Conservation (phyloP, 1,140 invertebrate species). For the Amphibalanus amphitrite region DNA sequence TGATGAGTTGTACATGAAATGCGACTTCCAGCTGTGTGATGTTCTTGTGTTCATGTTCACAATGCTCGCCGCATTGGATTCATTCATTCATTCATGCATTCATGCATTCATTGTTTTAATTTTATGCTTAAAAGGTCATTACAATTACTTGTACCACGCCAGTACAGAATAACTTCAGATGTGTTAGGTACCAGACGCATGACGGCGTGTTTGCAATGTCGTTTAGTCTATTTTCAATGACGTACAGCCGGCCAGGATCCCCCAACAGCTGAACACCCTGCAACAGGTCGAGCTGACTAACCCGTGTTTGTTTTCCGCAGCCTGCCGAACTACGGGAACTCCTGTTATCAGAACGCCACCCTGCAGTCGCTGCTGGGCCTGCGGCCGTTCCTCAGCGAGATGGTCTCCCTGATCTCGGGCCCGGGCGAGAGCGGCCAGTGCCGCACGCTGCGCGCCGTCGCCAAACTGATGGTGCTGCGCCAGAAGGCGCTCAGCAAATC, state of each 20-base stretch:
- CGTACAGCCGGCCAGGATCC: no score
- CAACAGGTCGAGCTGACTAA: no score
- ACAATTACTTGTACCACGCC: no score
- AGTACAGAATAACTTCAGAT: no score
- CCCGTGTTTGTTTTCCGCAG: constrained; percentile 4
- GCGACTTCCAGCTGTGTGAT: not conserved
- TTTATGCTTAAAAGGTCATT: no score
- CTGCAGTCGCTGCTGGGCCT: constrained; percentile 18
- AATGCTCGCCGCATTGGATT: not conserved
- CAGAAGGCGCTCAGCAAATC: not conserved
- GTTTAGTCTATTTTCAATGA: no score
- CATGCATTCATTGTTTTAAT: not conserved
- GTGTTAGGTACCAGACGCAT: no score
- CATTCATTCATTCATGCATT: not conserved
- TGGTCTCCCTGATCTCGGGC: not conserved
- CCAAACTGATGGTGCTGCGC: not conserved
- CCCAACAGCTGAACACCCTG: no score
- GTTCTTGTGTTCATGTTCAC: not conserved
- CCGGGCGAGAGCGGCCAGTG: not conserved
- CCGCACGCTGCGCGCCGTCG: not conserved
- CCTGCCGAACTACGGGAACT: constrained; percentile 20
- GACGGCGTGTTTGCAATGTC: no score
- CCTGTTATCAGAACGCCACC: constrained; percentile 21
- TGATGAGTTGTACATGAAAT: no score
- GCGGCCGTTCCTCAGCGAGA: constrained; percentile 13